These are phyloP conservation scores for Xylota sylvarum DNA, from an alignment of 2,888 invertebrate species.

Conservation along the genomic window DNA sequence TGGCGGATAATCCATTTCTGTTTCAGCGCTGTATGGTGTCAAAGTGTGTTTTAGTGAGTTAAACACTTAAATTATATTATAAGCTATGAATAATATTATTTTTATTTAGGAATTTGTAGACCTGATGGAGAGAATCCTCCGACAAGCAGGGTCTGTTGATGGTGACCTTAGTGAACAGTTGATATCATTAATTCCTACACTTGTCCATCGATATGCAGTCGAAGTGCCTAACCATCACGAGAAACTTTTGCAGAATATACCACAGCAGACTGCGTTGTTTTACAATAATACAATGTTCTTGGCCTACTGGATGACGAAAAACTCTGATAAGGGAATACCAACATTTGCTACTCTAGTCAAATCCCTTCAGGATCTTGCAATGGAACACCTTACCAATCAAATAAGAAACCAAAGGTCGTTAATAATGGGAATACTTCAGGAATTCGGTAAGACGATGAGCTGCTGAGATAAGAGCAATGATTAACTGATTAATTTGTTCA, in stretches of 20 bases:
- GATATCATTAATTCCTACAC: slow-evolving; percentile 89
- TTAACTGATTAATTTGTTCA: slow-evolving; percentile 54
- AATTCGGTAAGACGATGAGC: slow-evolving; percentile 87
- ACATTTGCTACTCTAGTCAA: slow-evolving; percentile 89
- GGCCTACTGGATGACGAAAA: slow-evolving; percentile 89
- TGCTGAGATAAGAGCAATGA: background rate
- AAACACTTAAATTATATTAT: background rate
- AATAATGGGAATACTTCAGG: slow-evolving; percentile 90
- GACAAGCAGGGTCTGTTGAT: slow-evolving; percentile 79
- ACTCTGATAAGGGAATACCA: slow-evolving; percentile 86
- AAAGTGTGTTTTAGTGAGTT: slow-evolving; percentile 84
- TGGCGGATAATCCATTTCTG: slow-evolving; percentile 81
- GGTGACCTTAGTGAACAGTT: slow-evolving; percentile 83
- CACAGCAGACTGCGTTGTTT: slow-evolving; percentile 93
- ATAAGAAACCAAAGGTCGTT: slow-evolving; percentile 91
- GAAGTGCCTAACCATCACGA: slow-evolving; percentile 93
- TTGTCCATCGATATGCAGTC: slow-evolving; percentile 91
- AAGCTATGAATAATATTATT: background rate
- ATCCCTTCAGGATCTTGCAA: slow-evolving; percentile 89
- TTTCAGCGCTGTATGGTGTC: slow-evolving; percentile 84
- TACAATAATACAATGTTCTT: slow-evolving; percentile 97
- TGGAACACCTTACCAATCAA: slow-evolving; percentile 89
- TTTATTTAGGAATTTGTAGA: slow-evolving; percentile 81
- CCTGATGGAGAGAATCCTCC: slow-evolving; percentile 83
- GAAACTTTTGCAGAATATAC: slow-evolving; percentile 92